Base-by-base conservation (phyloP, 2,888 invertebrate species). In the Pteria penguin region DNA sequence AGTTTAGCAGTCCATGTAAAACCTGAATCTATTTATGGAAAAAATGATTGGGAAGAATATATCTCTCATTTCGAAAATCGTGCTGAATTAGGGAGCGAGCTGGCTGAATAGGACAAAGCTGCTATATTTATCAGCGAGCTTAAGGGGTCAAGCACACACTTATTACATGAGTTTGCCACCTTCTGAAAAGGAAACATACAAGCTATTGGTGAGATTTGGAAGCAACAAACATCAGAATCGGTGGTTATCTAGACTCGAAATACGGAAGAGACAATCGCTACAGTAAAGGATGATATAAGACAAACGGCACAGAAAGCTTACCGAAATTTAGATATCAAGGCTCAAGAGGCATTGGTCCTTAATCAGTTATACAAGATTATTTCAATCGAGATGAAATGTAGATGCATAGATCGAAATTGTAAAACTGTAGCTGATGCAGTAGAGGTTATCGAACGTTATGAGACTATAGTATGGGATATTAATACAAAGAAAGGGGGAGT, bases 381-480 rank as follows among this genome's bases (percentile, higher is more conserved):
- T 24, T 45, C 76, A 26, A 33, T 63, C 24, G 81, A 81, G 22
- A 75, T 81, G 76, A 78, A 77, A 65, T 81, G 78, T 60, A 32
- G 79, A 11, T 79, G 81, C 66, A 70, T 79, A 52, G 76, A 81
- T 54, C 57, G 75, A 8, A 61, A 76, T 24, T 81, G 79, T 63
- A 26, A 58, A 18, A 73, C 71, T 11, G 54, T 82, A 24, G 26
- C 70, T 22, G 74, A 78, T 1, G 82, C 80, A n/a, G 76, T 76
- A 0, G 58, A 67, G 11, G 71, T 78, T 4, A 77, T 78, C 18
- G 82, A 80, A 26, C 60, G 66, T 4, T 80, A 78, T 60, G 76
- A 82, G 32, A 33, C 75, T 11, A 73, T 76, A 14, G 45, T 76
- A 5, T 76, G 79, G 2, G 72, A 69, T 5, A 62, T 55, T 24